Conservation (phyloP, 2,888 invertebrate genomes). For the Dicycla oo region DNA sequence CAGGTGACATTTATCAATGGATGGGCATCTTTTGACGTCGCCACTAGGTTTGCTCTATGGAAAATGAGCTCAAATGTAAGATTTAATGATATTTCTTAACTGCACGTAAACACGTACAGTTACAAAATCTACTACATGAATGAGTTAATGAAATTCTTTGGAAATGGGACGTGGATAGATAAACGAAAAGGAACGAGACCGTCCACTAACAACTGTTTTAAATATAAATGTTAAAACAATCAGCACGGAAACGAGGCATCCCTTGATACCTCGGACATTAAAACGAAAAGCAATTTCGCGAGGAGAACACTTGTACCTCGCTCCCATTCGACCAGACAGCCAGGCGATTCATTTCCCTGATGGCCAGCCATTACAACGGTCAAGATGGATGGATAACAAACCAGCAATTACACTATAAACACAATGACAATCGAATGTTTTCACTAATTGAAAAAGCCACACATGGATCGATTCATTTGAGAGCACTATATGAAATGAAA, state of each 20-base stretch:
- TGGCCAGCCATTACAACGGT: slow-evolving; percentile 87
- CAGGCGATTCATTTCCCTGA: slow-evolving; percentile 88
- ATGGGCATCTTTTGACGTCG: no score
- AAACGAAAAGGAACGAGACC: slow-evolving; percentile 58
- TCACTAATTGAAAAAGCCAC: slow-evolving; percentile 89
- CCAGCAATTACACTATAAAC: slow-evolving; percentile 89
- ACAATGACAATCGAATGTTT: slow-evolving; percentile 88
- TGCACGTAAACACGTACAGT: not conserved
- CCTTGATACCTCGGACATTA: slow-evolving; percentile 80
- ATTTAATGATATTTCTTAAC: not conserved
- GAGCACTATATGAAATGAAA: slow-evolving; percentile 90
- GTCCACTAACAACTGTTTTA: slow-evolving; percentile 69
- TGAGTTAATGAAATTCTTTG: slow-evolving; percentile 54
- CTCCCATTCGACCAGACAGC: slow-evolving; percentile 79
- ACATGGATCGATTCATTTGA: slow-evolving; percentile 84
- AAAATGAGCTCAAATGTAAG: slow-evolving; percentile 3
- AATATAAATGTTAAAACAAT: slow-evolving; percentile 71
- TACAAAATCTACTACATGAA: slow-evolving; percentile 15
- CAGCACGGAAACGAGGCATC: slow-evolving; percentile 74
- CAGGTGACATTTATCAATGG: no score
- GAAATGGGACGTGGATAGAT: slow-evolving; percentile 34
- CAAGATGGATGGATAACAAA: slow-evolving; percentile 89
- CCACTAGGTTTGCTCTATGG: no score
- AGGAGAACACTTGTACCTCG: slow-evolving; percentile 80
- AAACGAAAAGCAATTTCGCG: slow-evolving; percentile 84